Evolutionary conservation across 92 coral and sea anemone genomes (phyloP), one percentile per base, ranked within the genome.

Genomic region (Epizoanthus rinbou): DNA sequence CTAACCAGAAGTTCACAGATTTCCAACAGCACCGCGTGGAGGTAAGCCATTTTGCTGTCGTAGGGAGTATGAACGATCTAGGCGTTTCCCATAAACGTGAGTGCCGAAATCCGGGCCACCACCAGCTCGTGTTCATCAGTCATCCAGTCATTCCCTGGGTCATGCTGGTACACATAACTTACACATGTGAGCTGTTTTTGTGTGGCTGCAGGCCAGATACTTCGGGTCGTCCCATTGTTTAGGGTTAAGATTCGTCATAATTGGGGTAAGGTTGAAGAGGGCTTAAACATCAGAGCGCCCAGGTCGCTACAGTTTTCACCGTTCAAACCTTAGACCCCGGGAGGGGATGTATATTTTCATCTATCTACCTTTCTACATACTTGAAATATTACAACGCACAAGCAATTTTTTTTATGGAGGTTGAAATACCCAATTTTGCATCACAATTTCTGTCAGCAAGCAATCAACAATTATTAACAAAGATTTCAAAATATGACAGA

Each of bases 271-370:
- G 64, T 18, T 81, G 85, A 81, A 81, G 85, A 81, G 85, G 85
- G 85, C 23, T 81, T 64, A 22, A 81, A 81, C 85, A 81, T 81
- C 57, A 81, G 85, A 67, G 85, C 50, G 39, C 85, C 85, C 85
- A 39, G 85, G 85, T 81, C 85, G 85, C 85, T 81, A 59, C 85
- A 59, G 65, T 81, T 81, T 45, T 80, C 28, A 80, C 84, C 84
- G 28, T 80, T 80, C 84, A 80, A 80, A 28, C 75, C 84, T 80
- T 80, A n/a, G 75, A 80, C 84, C 84, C 84, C 84, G 84, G 75
- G 84, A 28, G 84, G 84, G 84, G 84, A 64, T 33, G 75, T 80
- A 56, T 56, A 56, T 9, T 56, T 56, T 56, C 60, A 56, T 56
- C 60, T 56, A 56, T 56, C 60, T 56, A 56, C 60, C 60, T 56